Conservation (phyloP, 1,140 invertebrate genomes). For the Hycleus cichorii region DNA sequence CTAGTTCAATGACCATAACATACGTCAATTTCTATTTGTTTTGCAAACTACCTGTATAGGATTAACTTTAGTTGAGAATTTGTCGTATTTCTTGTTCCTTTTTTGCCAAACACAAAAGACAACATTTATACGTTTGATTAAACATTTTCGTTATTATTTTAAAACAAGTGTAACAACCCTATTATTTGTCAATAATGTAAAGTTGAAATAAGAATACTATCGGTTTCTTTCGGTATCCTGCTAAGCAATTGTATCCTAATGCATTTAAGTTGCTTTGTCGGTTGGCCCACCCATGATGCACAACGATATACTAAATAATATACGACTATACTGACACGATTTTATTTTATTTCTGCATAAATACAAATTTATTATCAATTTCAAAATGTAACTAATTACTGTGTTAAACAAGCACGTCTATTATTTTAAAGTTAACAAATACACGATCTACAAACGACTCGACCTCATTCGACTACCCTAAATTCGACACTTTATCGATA, state of each 20-base stretch:
- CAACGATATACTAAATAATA: conserved; percentile 12
- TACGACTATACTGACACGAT: conserved; percentile 8
- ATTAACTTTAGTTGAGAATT: conserved; percentile 21
- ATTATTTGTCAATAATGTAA: conserved; percentile 29
- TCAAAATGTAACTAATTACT: too few species aligned
- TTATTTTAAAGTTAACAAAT: too few species aligned
- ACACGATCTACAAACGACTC: too few species aligned
- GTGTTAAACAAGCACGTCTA: too few species aligned
- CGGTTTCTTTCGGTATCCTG: conserved; percentile 23
- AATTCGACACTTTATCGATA: too few species aligned
- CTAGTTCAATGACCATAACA: too few species aligned
- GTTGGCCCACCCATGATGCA: conserved; percentile 27
- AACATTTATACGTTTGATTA: conserved; percentile 29
- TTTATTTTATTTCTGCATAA: conserved; percentile 1
- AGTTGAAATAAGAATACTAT: conserved; percentile 23
- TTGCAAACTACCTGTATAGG: conserved; percentile 19
- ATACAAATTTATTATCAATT: not conserved
- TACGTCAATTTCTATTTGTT: conserved; percentile 15
- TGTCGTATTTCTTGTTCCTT: not conserved
- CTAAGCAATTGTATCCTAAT: conserved; percentile 32
- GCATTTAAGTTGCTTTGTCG: conserved; percentile 31
- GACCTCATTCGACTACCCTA: too few species aligned
- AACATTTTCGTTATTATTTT: conserved; percentile 22
- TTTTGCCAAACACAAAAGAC: conserved; percentile 2
- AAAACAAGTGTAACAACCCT: conserved; percentile 30